These are phyloP conservation scores for Dolichallabes microphthalmus DNA, from an alignment of 2,113 vertebrate genomes.

Conservation along the genomic window DNA sequence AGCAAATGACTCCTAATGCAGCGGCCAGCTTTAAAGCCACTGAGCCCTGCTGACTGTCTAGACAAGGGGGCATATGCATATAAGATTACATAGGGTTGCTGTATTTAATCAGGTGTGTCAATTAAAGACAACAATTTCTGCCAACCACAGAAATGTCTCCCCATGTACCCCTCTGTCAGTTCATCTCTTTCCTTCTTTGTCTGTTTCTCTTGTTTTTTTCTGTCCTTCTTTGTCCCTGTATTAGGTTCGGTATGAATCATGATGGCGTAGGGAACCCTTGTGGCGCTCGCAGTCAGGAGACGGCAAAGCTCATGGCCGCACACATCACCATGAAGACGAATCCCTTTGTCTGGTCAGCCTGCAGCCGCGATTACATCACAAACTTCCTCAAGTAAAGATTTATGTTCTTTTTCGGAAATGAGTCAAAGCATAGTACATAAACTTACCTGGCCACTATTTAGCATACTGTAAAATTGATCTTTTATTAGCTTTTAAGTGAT, in stretches of 20 bases:
- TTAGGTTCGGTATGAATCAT: slow-evolving; percentile 97
- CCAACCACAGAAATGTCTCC: slow-evolving; percentile 1
- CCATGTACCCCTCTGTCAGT: neutral
- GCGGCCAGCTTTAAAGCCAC: slow-evolving; percentile 52
- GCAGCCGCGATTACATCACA: slow-evolving; percentile 97
- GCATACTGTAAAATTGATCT: neutral
- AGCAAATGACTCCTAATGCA: slow-evolving; percentile 48
- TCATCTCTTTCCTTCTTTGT: slow-evolving; percentile 2
- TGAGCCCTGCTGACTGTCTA: slow-evolving; percentile 36
- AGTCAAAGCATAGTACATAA: neutral
- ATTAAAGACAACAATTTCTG: neutral
- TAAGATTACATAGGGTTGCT: slow-evolving; percentile 28
- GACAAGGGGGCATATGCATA: slow-evolving; percentile 48
- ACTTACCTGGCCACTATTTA: neutral
- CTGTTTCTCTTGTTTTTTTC: neutral
- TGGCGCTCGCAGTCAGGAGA: slow-evolving; percentile 91
- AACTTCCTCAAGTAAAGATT: slow-evolving; percentile 94
- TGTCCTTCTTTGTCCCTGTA: neutral
- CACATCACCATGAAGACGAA: slow-evolving; percentile 99
- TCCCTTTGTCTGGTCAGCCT: slow-evolving; percentile 95
- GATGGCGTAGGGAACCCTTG: slow-evolving; percentile 94
- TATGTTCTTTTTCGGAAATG: neutral
- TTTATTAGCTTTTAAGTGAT: slow-evolving; percentile 21
- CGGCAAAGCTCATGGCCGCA: slow-evolving; percentile 96
- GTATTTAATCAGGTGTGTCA: slow-evolving; percentile 11